Evolutionary conservation across 2,888 invertebrate genomes (phyloP), one percentile per base, ranked within the genome.

Genomic region (Eupithecia vulgata): DNA sequence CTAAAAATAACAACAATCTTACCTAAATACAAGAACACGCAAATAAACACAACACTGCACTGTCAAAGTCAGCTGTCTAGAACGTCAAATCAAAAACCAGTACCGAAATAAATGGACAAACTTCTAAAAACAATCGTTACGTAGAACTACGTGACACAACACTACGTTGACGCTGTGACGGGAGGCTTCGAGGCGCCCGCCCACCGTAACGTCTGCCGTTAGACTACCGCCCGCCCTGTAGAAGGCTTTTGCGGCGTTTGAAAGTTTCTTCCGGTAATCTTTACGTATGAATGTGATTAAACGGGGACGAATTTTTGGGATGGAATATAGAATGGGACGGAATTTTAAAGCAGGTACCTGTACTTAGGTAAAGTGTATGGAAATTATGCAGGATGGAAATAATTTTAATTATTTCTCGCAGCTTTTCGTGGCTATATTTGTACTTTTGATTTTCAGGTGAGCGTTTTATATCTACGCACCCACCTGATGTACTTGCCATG

Each of bases 181-280:
- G 77, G 67, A 85, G 86, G 85, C 83, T 85, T 82, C 75, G 77
- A 81, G 79, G 81, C 89, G 86, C 84, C 91, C 90, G 89, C 87
- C 89, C 87, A 75, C 79, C 82, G 81, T 85, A 79, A 82, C 87
- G 86, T 80, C 84, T 75, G 75, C 78, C 81, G 82, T 81, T 78
- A 81, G 80, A 92, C 93, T 91, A 89, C 90, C 91, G 92, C 88
- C 87, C 90, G 89, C 87, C 90, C 84, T 67, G 48, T 10, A 15
- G 76, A 78, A 79, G 79, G 78, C 80, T 80, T 76, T 74, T 37
- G 62, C 77, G 71, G 73, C 79, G 65, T 75, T 79, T 75, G 52
- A 65, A 78, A 78, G 74, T 80, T 80, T 73, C 64, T 76, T 76
- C 68, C 66, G 40, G 73, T 70, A 71, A 74, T 75, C 72, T 73